Evolutionary conservation across 53 echinoderm and acorn worm species (phyloP).

Genomic region (Mesocentrotus franciscanus): DNA sequence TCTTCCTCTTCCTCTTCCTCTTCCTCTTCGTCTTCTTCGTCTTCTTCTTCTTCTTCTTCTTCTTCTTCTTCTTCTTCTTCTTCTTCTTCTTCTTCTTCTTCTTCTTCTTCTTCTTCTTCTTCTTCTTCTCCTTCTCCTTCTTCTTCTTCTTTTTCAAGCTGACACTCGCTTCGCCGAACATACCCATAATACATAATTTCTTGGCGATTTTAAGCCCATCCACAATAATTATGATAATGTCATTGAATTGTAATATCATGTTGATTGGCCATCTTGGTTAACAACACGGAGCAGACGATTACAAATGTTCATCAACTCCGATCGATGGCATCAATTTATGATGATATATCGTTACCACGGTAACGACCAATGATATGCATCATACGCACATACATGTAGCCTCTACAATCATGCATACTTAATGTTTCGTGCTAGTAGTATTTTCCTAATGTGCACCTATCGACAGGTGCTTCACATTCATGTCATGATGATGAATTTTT

Average conservation of each 20-base stretch:
- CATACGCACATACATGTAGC: not conserved
- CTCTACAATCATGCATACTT: not conserved
- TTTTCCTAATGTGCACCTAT: not conserved
- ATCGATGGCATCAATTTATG: not conserved
- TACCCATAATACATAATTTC: too few relatives aligned
- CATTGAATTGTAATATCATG: not conserved
- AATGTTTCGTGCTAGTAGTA: not conserved
- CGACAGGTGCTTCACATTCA: not conserved
- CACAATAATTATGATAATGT: not conserved
- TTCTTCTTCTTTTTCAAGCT: not conserved
- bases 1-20: conserved; percentile 36
- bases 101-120: not conserved
- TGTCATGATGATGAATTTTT: not conserved
- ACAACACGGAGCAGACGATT: not conserved
- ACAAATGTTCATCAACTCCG: not conserved
- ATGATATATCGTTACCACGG: not conserved
- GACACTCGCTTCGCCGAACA: not conserved
- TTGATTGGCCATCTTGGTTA: not conserved
- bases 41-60: not conserved
- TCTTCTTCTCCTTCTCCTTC: not conserved
- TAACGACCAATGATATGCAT: not conserved
- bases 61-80: not conserved
- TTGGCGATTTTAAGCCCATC: not conserved
- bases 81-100: not conserved
- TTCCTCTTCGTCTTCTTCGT: conserved; percentile 15